These are phyloP conservation scores for Planiliza haematocheilus DNA, from an alignment of 2,113 vertebrate species.

Conservation along the genomic window DNA sequence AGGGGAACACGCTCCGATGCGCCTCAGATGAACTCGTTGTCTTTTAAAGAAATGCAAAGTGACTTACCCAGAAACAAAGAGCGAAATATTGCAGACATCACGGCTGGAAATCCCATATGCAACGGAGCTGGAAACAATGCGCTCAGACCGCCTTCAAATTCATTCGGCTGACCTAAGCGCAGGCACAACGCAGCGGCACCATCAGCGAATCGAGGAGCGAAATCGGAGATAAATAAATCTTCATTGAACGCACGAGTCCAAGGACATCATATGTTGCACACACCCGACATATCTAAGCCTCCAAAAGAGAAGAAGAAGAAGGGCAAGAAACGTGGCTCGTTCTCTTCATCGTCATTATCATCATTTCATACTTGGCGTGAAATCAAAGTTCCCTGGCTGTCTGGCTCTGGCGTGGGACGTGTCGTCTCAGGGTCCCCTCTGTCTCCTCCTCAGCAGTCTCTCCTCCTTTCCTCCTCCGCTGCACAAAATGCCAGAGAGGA, in stretches of 20 bases:
- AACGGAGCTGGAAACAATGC: conserved; percentile 77
- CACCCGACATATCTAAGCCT: conserved; percentile 68
- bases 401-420: conserved; percentile 72
- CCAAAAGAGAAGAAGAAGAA: conserved; percentile 26
- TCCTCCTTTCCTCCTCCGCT: conserved; percentile 74
- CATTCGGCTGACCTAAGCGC: conserved; percentile 74
- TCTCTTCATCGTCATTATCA: conserved; percentile 64
- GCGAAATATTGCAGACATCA: conserved; percentile 81
- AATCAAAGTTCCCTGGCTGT: conserved; percentile 78
- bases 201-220: conserved; percentile 53
- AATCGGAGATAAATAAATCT: conserved; percentile 61
- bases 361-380: conserved; percentile 59
- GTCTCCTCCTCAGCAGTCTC: conserved; percentile 73
- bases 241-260: conserved; percentile 69
- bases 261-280: conserved; percentile 76
- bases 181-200: conserved; percentile 68
- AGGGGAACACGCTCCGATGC: conserved; percentile 11
- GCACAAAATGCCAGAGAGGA: conserved; percentile 76
- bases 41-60: conserved; percentile 48
- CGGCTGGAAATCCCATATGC: conserved; percentile 80
- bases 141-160: conserved; percentile 69
- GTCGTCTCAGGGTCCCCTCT: conserved; percentile 75
- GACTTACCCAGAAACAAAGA: conserved; percentile 85
- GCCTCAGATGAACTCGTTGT: conserved; percentile 6
- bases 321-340: conserved; percentile 52